Evolutionary conservation across 2,888 invertebrate species (phyloP).

Genomic region (Oasisia sp.): DNA sequence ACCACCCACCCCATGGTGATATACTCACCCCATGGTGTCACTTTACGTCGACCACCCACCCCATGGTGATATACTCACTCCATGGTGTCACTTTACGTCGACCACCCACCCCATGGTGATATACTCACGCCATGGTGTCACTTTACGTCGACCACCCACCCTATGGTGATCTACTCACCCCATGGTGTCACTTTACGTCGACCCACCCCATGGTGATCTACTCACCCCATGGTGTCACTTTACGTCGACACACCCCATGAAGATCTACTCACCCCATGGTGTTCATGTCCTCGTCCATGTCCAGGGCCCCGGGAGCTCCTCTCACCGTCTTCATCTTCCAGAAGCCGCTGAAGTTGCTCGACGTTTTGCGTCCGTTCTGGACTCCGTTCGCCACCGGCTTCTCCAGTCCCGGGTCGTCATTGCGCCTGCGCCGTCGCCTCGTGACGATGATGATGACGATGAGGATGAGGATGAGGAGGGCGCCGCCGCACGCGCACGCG

Average conservation of each 20-base stretch:
- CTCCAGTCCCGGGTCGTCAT: background rate
- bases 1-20: no score
- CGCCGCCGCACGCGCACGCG: constrained; percentile 29
- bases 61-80: no score
- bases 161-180: no score
- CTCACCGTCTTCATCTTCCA: constrained; percentile 39
- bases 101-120: no score
- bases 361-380: constrained; percentile 21
- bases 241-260: no score
- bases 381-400: background rate
- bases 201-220: no score
- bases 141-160: no score
- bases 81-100: no score
- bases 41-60: no score
- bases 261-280: background rate
- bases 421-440: constrained; percentile 8
- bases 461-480: constrained; percentile 33
- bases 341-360: constrained; percentile 35
- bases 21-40: no score
- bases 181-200: no score
- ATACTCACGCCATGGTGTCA: background rate
- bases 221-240: no score
- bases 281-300: background rate
- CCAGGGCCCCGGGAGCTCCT: background rate
- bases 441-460: constrained; percentile 24